Base-by-base conservation (phyloP, 2,888 invertebrate species). In the Athalia circularis region DNA sequence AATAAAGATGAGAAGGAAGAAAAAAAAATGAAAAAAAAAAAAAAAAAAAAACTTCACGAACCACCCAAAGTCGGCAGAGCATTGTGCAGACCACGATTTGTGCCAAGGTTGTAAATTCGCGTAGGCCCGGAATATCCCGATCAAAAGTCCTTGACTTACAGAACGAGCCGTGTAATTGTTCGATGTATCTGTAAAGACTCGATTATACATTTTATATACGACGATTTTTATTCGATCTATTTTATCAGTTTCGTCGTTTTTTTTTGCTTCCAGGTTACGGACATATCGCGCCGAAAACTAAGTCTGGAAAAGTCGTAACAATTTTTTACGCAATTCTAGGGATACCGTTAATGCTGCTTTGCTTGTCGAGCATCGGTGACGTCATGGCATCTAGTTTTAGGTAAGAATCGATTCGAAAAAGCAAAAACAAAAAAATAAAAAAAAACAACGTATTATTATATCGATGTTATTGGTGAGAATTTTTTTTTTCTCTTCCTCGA, bases 281-380 rank as follows among this genome's bases (percentile, higher is more conserved):
- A 6, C 97, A 98, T 90, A 97, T 98, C 80, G 96, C 98, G 0
- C 98, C 98, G 0, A 97, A 97, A 92, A 98, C 98, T 0, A 94
- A 95, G 86, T 95, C 95, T 88, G 98, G 98, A 62, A 98, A 98
- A 91, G 96, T 98, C 82, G 96, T 97, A 82, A 98, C 98, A 11
- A 98, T 98, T 87, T 95, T 98, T 90, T 98, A 98, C 91, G 98
- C 98, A 45, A 98, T 98, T 88, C 93, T 98, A 82, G 98, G 97
- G 67, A 98, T 98, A 84, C 98, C 98, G 0, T 92, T 98, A 83
- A 98, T 98, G 97, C 93, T 98, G 85, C 93, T 98, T 15, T 98
- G 98, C 86, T 93, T 98, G 82, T 97, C 98, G 77, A 98, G 97
- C 91, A 97, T 97, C 85, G 97, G 98, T 5, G 97, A 97, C 89